Base-by-base conservation (phyloP, 2,888 invertebrate species). In the Acanthococcus lagerstroemiae region DNA sequence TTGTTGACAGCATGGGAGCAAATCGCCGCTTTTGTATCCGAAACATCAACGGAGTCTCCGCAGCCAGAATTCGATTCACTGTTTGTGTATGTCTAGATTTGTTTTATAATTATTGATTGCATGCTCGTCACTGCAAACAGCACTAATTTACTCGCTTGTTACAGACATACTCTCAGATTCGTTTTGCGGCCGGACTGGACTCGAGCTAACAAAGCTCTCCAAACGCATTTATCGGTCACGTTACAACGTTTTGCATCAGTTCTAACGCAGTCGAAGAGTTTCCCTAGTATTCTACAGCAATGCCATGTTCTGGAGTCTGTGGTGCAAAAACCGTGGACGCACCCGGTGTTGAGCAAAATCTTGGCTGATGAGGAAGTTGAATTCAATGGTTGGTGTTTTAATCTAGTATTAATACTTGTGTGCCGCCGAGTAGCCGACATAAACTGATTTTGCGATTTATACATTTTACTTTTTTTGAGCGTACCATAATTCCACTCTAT, bases 161-260 rank as follows among this genome's bases (percentile, higher is more conserved):
- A 63, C 69, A 75, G 75, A 69, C 72, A 73, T 69, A 74, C 74
- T 17, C 68, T 74, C 52, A 67, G 71, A 37, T 69, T 83, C 72
- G 77, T 80, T 72, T 78, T 79, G 71, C 77, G 81, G 68, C 82
- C 80, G 65, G 77, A 79, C 72, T 83, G 83, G 83, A 82, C 81
- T 73, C 79, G 78, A 72, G 74, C 77, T 70, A 73, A 74, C 70
- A 74, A 75, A 70, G 77, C 74, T 68, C 75, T 76, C 68, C 77
- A 76, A 72, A 78, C 77, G 69, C 77, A 77, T 72, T 74, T 79
- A 71, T 74, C 73, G 70, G 76, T 76, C 27, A 77, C 77, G 46
- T 72, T 78, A 69, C 76, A 78, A 73, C 74, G 76, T 72, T 77
- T 78, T 76, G 79, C 74, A 69, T 73, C 68, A 74, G 78, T 73